These are phyloP conservation scores for Pyxicephalus adspersus DNA, from an alignment of 2,113 vertebrate genomes.

Conservation along the genomic window DNA sequence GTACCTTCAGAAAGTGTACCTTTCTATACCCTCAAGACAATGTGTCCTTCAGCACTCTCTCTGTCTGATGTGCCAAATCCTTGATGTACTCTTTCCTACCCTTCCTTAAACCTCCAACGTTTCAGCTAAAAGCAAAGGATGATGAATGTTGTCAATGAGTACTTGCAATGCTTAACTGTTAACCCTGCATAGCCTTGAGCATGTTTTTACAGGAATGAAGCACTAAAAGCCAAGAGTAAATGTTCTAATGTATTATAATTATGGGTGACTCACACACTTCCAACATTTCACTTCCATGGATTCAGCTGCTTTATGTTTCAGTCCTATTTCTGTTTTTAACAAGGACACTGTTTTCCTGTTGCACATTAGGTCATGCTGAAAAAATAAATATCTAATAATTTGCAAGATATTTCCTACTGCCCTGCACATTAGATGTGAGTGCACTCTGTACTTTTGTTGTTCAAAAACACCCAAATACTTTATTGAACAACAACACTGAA, in stretches of 20 bases:
- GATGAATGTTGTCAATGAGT: neutral
- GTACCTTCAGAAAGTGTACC: too few species aligned
- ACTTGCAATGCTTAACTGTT: neutral
- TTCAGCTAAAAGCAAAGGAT: too few species aligned
- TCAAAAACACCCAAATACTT: too few species aligned
- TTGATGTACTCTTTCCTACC: too few species aligned
- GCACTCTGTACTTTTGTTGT: neutral
- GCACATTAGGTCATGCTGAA: slow-evolving; percentile 2
- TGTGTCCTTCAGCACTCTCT: too few species aligned
- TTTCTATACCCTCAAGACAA: too few species aligned
- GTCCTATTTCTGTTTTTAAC: neutral
- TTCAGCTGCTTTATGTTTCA: neutral
- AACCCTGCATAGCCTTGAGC: slow-evolving; percentile 9
- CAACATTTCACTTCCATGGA: slow-evolving; percentile 9
- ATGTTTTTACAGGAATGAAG: neutral
- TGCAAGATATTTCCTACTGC: neutral
- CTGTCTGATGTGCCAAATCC: too few species aligned
- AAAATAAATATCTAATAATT: neutral
- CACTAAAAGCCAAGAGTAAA: slow-evolving; percentile 1
- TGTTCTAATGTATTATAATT: slow-evolving; percentile 35
- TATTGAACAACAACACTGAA: too few species aligned
- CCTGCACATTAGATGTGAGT: neutral
- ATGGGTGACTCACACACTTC: slow-evolving; percentile 29
- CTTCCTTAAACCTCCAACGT: too few species aligned
- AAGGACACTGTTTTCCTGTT: neutral